A percentile compares a stretch with the other conserved stretches of the same genome.
Evolutionary conservation across 2,113 vertebrate species (phyloP).

Genomic region (Tamias sibiricus): DNA sequence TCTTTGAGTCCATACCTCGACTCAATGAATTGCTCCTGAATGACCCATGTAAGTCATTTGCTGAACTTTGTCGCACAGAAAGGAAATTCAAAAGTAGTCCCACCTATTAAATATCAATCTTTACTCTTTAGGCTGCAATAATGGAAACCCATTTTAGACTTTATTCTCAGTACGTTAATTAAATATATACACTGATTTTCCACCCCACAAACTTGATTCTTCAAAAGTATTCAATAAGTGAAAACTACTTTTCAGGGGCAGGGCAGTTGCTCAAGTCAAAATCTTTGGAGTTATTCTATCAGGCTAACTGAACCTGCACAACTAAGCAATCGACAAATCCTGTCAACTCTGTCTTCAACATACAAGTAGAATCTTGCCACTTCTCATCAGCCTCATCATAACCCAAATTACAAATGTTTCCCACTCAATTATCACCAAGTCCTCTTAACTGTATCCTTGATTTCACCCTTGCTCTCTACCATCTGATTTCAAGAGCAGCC

Average conservation of each 20-base stretch:
- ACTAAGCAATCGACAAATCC: background rate
- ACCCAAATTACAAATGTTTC: background rate
- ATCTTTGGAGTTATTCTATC: background rate
- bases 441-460: background rate
- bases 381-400: fast-evolving
- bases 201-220: background rate
- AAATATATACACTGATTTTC: background rate
- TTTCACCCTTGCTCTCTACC: background rate
- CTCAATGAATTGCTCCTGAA: background rate
- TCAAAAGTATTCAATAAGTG: background rate
- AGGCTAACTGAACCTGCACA: background rate
- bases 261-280: background rate
- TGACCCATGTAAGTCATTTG: background rate
- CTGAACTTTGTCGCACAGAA: background rate
- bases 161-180: background rate
- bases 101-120: background rate
- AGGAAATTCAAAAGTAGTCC: constrained; percentile 46
- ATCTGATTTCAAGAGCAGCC: background rate
- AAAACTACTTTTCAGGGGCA: background rate
- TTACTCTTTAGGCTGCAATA: background rate
- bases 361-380: too few species aligned
- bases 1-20: background rate
- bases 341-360: background rate
- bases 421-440: background rate
- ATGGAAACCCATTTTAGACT: background rate